phyloP scores from a whole-genome alignment of 2,888 invertebrate species.

The Thymelicus acteon region DNA sequence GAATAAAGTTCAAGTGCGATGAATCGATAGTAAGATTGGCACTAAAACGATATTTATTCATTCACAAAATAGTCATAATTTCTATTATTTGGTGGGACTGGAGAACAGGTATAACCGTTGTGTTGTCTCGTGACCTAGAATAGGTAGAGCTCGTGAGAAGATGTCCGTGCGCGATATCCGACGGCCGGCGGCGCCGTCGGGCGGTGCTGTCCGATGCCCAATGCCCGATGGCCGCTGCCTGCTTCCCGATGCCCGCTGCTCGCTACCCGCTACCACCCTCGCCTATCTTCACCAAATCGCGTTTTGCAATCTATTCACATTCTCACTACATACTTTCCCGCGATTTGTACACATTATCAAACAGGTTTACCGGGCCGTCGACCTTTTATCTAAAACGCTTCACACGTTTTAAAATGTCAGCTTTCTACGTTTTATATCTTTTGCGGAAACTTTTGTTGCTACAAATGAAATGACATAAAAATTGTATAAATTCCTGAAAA shows the following conservation, averaged over 20 bases:
- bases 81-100: constrained; percentile 40
- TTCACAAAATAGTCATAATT: constrained; percentile 40
- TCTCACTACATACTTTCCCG: constrained; percentile 33
- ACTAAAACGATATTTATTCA: constrained; percentile 19
- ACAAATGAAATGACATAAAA: background rate
- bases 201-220: constrained; percentile 15
- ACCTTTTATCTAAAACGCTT: constrained; percentile 54
- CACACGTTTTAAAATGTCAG: constrained; percentile 7
- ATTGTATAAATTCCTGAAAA: constrained; percentile 8
- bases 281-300: constrained; percentile 31
- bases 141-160: constrained; percentile 60
- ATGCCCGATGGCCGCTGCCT: no score
- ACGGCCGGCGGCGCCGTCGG: constrained; percentile 34
- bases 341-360: constrained; percentile 44
- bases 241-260: no score
- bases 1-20: constrained; percentile 8
- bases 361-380: constrained; percentile 58
- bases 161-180: constrained; percentile 58
- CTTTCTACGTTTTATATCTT: no score
- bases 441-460: no score
- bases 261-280: constrained; percentile 36
- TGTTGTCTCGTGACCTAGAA: constrained; percentile 66
- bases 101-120: constrained; percentile 60
- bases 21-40: constrained; percentile 22
- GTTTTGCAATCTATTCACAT: constrained; percentile 44